Base-by-base conservation (phyloP, 2,113 vertebrate genomes). In the Tetraodon nigroviridis region DNA sequence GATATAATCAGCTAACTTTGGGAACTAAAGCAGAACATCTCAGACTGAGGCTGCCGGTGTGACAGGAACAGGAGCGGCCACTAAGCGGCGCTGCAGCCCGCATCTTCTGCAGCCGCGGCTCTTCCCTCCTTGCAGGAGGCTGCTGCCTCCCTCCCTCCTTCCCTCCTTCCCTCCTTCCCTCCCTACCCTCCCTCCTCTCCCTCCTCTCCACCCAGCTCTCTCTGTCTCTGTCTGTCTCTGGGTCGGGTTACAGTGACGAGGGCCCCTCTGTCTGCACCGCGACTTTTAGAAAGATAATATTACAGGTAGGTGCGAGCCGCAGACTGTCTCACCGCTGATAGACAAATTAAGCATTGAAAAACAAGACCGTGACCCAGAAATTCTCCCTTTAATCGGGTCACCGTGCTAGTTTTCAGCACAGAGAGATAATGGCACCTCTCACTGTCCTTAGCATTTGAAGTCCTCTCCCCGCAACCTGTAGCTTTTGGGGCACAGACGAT, bases 271-370 rank as follows among this genome's bases (percentile, higher is more conserved):
- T 92, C 62, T 84, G 84, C 80, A 81, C 90, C 89, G 81, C 90
- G 91, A 92, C 92, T 94, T 94, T 93, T 93, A 78, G 91, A 92
- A 94, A 95, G 93, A 92, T 91, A 93, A 94, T 77, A 94, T 94
- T 93, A 92, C 93, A 93, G 93, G 92, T 94, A 93, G 92, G 93
- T 94, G 92, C 92, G 91, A 92, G 92, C 92, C 92, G 91, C 91
- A 89, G 71, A 72, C 81, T 69, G 80, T 86, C 84, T 84, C 80
- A 67, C 73, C 77, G 75, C 81, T 78, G 81, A 87, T 76, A 45
- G 75, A 82, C 76, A 84, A 82, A 86, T 86, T 73, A 86, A 84
- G 69, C 81, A 76, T 66, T 62, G 80, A 80, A 86, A 87, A 84
- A 84, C 78, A 84, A 82, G 79, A 81, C 66, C 80, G 53, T 75